Percentiles rank a stretch among this genome's conserved stretches.
Conservation (phyloP, 2,113 vertebrate species). For the Herpailurus yagouaroundi region DNA sequence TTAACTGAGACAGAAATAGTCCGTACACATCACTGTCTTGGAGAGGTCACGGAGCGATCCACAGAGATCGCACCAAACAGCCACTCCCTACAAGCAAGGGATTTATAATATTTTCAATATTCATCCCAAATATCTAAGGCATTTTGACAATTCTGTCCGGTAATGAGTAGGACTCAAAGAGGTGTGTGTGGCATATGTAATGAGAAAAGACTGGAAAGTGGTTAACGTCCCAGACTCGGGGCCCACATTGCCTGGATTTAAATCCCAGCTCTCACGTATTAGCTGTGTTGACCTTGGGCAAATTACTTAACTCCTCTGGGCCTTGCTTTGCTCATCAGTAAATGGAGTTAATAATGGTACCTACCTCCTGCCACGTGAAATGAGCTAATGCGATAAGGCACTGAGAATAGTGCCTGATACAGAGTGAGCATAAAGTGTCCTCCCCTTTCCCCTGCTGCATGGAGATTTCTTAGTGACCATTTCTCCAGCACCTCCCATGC, state of each 20-base stretch:
- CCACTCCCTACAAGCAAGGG: constrained; percentile 3
- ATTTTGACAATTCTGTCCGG: constrained; percentile 35
- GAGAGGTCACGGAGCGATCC: constrained; percentile 60
- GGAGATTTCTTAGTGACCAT: background rate
- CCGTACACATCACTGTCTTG: constrained; percentile 48
- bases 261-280: background rate
- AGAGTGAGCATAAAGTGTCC: background rate
- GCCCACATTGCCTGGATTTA: background rate
- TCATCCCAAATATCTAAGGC: constrained; percentile 46
- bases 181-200: background rate
- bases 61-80: constrained; percentile 39
- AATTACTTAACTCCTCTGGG: background rate
- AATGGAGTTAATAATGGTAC: no score
- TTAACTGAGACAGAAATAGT: constrained; percentile 74
- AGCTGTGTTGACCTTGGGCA: background rate
- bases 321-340: background rate
- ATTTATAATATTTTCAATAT: constrained; percentile 63
- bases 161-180: background rate
- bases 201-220: background rate
- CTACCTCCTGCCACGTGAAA: background rate
- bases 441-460: background rate
- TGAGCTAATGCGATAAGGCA: background rate
- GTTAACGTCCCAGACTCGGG: background rate
- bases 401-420: background rate
- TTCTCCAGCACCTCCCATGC: background rate